Conservation (phyloP, 1,140 invertebrate species). For the Schlechtendalia chinensis region DNA sequence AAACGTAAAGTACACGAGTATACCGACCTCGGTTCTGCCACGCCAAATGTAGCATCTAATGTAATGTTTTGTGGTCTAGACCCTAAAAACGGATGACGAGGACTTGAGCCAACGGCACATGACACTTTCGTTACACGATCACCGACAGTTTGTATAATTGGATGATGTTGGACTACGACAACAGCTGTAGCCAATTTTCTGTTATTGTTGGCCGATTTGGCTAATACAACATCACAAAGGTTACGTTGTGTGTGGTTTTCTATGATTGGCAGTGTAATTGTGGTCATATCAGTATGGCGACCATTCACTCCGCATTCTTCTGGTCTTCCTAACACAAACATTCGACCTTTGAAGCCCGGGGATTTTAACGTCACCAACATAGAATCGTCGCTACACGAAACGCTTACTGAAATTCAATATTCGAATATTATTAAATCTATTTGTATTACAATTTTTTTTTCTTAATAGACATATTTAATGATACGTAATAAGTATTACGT, state of each 20-base stretch:
- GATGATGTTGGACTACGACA: slow-evolving; percentile 64
- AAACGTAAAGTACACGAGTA: too few species aligned
- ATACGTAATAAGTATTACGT: too few species aligned
- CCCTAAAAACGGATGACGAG: background rate
- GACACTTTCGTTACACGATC: slow-evolving; percentile 62
- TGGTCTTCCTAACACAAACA: slow-evolving; percentile 58
- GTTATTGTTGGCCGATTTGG: slow-evolving; percentile 55
- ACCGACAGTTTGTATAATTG: slow-evolving; percentile 62
- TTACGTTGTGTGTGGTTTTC: slow-evolving; percentile 50
- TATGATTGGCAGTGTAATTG: slow-evolving; percentile 57
- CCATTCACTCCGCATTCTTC: slow-evolving; percentile 59
- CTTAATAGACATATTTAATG: too few species aligned
- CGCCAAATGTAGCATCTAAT: slow-evolving; percentile 56
- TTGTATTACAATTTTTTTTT: too few species aligned
- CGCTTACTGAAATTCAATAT: slow-evolving; percentile 57
- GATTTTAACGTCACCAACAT: slow-evolving; percentile 60
- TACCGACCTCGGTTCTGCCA: slow-evolving; percentile 56
- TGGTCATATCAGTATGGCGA: slow-evolving; percentile 57
- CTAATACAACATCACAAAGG: slow-evolving; percentile 56
- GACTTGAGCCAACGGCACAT: slow-evolving; percentile 55
- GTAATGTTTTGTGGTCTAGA: slow-evolving; percentile 56
- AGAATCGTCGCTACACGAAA: slow-evolving; percentile 58
- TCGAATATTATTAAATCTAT: background rate
- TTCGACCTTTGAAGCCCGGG: slow-evolving; percentile 59
- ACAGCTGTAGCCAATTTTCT: slow-evolving; percentile 59